Base-by-base conservation (phyloP, 2,113 vertebrate species). In the Mixornis gularis region DNA sequence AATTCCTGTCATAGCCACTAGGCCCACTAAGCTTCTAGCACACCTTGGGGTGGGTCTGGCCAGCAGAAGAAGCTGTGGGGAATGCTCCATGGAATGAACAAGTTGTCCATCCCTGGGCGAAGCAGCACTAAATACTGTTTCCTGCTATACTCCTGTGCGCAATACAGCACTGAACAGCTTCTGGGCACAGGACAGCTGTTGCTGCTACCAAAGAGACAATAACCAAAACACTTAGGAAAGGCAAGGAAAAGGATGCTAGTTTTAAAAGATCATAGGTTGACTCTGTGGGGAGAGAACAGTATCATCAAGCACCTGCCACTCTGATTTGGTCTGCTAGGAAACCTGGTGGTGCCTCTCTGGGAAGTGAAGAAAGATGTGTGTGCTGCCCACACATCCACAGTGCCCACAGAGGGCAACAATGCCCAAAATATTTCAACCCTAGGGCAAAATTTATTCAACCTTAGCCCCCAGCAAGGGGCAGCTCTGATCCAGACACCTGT, bases 341-440 rank as follows among this genome's bases (percentile, higher is more conserved):
- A 24, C 5, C 34, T 49, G 32, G 32, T 38, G 65, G 82, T 5
- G 0, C 66, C 52, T 10, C 53, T 34, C 76, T 27, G 44, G 36
- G 22, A 65, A 73, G 55, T 6, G 32, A 29, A 52, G 59, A 86
- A 18, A 40, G 56, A 49, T 25, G 6, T 9, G 17, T 12, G 10
- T 65, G 41, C 68, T 83, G 63, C 86, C 91, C 86, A 81, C 89
- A 29, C 29, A 36, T 15, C 86, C 53, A 5, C 25, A 10, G 62
- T 85, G 77, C 51, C 95, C 89, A 81, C 73, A 90, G 53, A 55
- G 83, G 83, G 69, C 77, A 89, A 94, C 65, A 79, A 58, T 7
- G 24, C 80, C 78, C 70, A 38, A 90, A 93, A 86, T 79, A 90
- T 62, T 81, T 87, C 24, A 62, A 79, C 60, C 69, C 51, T 25